Evolutionary conservation across 2,113 vertebrate genomes (phyloP).

Genomic region (Colossoma macropomum): DNA sequence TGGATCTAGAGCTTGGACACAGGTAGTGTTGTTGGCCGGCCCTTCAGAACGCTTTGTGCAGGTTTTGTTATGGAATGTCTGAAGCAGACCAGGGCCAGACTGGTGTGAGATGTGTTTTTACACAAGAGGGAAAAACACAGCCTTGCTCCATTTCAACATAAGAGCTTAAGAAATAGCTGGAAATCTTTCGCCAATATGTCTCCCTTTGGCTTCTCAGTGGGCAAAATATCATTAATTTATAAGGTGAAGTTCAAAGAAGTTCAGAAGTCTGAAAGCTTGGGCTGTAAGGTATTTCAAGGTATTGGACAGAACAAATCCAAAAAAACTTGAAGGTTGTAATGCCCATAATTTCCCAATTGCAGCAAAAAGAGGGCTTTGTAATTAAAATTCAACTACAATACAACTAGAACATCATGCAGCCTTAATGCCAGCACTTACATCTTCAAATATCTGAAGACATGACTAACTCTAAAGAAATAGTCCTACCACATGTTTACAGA

Average conservation of each 20-base stretch:
- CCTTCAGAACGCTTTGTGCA: conserved; percentile 4
- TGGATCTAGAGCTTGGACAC: conserved; percentile 37
- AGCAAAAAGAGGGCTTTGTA: background rate
- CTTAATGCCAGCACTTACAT: background rate
- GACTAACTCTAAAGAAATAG: background rate
- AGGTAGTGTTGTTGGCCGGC: conserved; percentile 32
- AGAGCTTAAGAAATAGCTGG: conserved; percentile 1
- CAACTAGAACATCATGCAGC: too few relatives aligned
- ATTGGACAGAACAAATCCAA: background rate
- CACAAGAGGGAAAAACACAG: background rate
- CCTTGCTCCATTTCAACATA: conserved; percentile 1
- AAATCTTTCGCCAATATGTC: background rate
- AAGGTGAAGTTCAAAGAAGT: background rate
- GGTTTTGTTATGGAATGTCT: conserved; percentile 57
- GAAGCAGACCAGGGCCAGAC: conserved; percentile 47
- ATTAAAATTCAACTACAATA: background rate
- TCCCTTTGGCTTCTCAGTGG: background rate
- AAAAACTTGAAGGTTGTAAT: background rate
- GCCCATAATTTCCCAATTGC: background rate
- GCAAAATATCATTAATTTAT: conserved; percentile 8
- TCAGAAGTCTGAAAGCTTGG: background rate
- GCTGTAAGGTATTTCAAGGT: background rate
- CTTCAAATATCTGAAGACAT: background rate
- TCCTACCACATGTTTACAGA: background rate
- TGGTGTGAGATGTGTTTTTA: conserved; percentile 18